Conservation (phyloP, 2,888 invertebrate genomes). For the Drosophila kambysellisi region DNA sequence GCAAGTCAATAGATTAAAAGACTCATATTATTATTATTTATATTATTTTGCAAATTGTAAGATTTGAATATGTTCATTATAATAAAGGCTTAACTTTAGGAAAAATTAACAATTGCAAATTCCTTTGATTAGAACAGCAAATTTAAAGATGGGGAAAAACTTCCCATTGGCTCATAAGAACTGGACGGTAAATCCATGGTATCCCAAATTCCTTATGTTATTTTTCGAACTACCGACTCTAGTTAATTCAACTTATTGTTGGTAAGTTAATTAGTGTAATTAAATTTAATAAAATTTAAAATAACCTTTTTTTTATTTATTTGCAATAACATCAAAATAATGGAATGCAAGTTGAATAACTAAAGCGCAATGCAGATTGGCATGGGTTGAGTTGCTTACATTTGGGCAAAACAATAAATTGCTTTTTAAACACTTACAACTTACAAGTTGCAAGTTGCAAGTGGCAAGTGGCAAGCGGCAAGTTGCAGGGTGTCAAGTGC, state of each 20-base stretch:
- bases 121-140: not conserved
- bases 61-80: not conserved
- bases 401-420: slow-evolving; percentile 73
- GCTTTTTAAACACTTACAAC: slow-evolving; percentile 78
- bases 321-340: not conserved
- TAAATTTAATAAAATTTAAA: not conserved
- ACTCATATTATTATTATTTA: not conserved
- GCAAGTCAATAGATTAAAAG: not conserved
- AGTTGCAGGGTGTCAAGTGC: slow-evolving; percentile 49
- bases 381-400: slow-evolving; percentile 25
- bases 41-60: not conserved
- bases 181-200: not conserved
- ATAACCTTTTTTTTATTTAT: not conserved
- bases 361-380: slow-evolving; percentile 2
- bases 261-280: not conserved
- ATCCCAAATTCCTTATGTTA: not conserved
- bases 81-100: not conserved
- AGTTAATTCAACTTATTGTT: not conserved
- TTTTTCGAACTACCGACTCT: not conserved
- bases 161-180: not conserved
- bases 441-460: slow-evolving; percentile 51
- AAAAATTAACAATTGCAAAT: not conserved
- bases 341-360: not conserved
- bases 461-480: slow-evolving; percentile 41
- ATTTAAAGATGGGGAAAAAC: not conserved